These are phyloP conservation scores for Pseudomyrmex pallidus DNA, from an alignment of 1,140 invertebrate genomes.

Conservation along the genomic window DNA sequence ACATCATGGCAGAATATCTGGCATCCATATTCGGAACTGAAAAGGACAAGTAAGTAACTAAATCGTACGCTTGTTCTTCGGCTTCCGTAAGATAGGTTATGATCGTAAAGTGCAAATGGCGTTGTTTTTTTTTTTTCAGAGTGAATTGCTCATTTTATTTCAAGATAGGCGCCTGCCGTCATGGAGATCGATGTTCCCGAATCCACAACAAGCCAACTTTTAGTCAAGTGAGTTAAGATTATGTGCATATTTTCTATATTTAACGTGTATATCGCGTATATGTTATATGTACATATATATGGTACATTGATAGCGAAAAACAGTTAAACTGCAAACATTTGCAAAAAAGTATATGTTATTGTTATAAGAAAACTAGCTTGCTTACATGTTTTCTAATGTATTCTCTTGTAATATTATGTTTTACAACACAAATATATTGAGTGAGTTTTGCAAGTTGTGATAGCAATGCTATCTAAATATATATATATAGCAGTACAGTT, in stretches of 20 bases:
- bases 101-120: not conserved
- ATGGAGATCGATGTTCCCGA: constrained; percentile 98
- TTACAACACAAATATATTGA: too few relatives aligned
- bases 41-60: constrained; percentile 96
- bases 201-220: constrained; percentile 99
- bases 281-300: too few relatives aligned
- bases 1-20: constrained; percentile 97
- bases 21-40: constrained; percentile 99
- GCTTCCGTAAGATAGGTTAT: constrained; percentile 18
- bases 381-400: too few relatives aligned
- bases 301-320: too few relatives aligned
- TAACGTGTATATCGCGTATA: too few relatives aligned
- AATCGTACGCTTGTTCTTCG: not conserved
- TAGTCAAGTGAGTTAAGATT: constrained; percentile 88
- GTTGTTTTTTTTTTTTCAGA: constrained; percentile 88
- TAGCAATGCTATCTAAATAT: too few relatives aligned
- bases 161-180: constrained; percentile 99
- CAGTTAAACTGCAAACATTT: not conserved
- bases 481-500: too few relatives aligned
- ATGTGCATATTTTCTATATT: not conserved
- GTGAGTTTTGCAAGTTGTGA: too few relatives aligned
- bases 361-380: too few relatives aligned
- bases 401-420: too few relatives aligned
- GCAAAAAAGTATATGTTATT: not conserved
- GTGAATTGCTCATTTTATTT: constrained; percentile 99